Evolutionary conservation across 2,888 invertebrate species (phyloP), one percentile per base, ranked within the genome.

Genomic region (Amiota mariae): DNA sequence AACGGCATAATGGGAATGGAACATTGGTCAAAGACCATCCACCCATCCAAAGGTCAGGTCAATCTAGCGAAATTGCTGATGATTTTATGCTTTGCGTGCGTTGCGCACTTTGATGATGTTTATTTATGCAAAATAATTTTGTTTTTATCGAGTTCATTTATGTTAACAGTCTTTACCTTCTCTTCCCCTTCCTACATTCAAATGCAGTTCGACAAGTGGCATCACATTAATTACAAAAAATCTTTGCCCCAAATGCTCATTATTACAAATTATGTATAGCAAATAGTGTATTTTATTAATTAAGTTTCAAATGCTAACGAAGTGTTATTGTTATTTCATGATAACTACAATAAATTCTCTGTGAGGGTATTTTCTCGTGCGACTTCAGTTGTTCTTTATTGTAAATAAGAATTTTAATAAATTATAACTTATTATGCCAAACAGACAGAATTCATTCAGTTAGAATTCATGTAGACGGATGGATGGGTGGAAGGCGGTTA

Each of bases 361-460:
- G 1, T 72, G 59, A 36, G 36, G 36, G 36, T 36, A 36, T 36
- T 2, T 36, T 36, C 36, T 6, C 8, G 6, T 6, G 0, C 36
- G 2, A 2, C 36, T 36, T 36, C 36, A 8, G 24, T 63, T 61
- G 70, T 73, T 71, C 63, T 73, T 68, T 76, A 70, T 56, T 61
- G 77, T 72, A 79, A 83, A 83, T 81, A 81, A 78, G 83, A 83
- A 80, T 84, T 84, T 85, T 81, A 85, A 85, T 85, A 85, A 84
- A 81, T 83, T 80, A 82, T 85, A 78, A 77, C 73, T 76, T 75
- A 75, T 78, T 82, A 81, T 83, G 81, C 80, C 77, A 77, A 78
- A 77, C 79, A 77, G 73, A 36, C 36, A 6, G 36, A 36, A 36
- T 36, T 6, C 36, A n/a, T n/a, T n/a, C n/a, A n/a, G n/a, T n/a